phyloP scores from a whole-genome alignment of 2,113 vertebrate species.

The Agelaius tricolor region DNA sequence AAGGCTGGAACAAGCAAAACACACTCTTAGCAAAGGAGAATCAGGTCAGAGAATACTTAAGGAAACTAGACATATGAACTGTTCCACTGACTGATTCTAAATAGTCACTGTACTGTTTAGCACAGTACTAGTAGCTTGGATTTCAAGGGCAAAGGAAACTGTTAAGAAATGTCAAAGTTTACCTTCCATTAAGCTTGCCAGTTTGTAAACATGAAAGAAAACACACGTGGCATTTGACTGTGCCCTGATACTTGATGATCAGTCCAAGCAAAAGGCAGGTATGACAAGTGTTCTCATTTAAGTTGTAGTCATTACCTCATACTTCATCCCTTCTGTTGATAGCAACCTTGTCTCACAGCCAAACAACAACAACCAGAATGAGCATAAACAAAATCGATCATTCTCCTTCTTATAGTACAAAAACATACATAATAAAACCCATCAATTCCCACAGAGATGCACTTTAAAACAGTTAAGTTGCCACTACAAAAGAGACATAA shows the following conservation, averaged over 20 bases:
- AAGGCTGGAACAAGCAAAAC: background rate
- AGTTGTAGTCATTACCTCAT: slow-evolving; percentile 68
- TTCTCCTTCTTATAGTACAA: slow-evolving; percentile 47
- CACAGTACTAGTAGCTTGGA: background rate
- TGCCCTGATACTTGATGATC: background rate
- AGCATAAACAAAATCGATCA: slow-evolving; percentile 58
- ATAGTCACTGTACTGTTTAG: background rate
- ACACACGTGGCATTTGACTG: slow-evolving; percentile 24
- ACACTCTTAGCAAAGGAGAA: background rate
- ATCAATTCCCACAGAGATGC: slow-evolving; percentile 55
- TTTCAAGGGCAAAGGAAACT: background rate
- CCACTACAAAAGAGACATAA: slow-evolving; percentile 11
- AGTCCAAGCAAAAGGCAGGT: slow-evolving; percentile 54
- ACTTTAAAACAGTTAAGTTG: slow-evolving; percentile 39
- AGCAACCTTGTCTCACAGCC: slow-evolving; percentile 72
- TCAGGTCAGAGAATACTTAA: background rate
- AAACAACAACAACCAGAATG: slow-evolving; percentile 62
- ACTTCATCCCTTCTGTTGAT: slow-evolving; percentile 56
- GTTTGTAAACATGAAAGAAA: slow-evolving; percentile 28
- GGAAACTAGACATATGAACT: background rate
- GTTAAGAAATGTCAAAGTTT: slow-evolving; percentile 3
- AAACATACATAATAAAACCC: slow-evolving; percentile 56
- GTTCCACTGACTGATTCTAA: slow-evolving; percentile 1
- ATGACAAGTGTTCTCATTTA: slow-evolving; percentile 42
- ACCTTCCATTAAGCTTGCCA: slow-evolving; percentile 1